Evolutionary conservation across 1,140 invertebrate species (phyloP).

Genomic region (Homarus americanus): DNA sequence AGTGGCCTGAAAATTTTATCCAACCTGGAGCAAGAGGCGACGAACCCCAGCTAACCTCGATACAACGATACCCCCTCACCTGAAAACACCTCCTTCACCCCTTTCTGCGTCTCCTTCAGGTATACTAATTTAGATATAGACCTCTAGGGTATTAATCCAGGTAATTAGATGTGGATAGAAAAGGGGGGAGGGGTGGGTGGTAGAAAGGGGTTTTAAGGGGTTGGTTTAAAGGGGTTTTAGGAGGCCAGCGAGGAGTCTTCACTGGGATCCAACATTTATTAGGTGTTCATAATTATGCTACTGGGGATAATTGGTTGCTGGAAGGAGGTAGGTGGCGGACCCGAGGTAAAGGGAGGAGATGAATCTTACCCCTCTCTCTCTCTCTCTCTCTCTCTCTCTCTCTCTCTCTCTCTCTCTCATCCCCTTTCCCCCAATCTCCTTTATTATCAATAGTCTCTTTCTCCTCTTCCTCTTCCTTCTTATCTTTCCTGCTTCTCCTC

Average conservation of each 20-base stretch:
- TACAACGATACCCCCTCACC: not conserved
- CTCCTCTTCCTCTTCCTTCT: not conserved
- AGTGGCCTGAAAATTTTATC: slow-evolving; percentile 37
- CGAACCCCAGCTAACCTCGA: not conserved
- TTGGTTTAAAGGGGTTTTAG: not conserved
- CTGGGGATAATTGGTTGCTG: slow-evolving; percentile 47
- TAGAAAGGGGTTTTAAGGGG: too few species aligned
- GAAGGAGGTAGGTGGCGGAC: not conserved
- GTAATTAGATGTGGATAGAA: not conserved
- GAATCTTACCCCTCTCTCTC: not conserved
- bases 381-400: not conserved
- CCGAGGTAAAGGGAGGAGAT: not conserved
- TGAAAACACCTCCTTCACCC: too few species aligned
- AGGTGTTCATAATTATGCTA: slow-evolving; percentile 54
- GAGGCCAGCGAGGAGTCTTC: not conserved
- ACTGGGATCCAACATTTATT: slow-evolving; percentile 42
- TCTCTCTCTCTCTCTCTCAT: not conserved
- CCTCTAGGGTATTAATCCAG: too few species aligned
- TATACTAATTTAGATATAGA: too few species aligned
- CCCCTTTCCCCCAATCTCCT: not conserved
- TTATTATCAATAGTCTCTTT: not conserved
- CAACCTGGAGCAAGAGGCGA: not conserved
- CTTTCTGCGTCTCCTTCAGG: too few species aligned
- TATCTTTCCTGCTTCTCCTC: not conserved
- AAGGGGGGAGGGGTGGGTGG: not conserved